Evolutionary conservation across 2,113 vertebrate genomes (phyloP).

Genomic region (Dunckerocampus dactyliophorus): DNA sequence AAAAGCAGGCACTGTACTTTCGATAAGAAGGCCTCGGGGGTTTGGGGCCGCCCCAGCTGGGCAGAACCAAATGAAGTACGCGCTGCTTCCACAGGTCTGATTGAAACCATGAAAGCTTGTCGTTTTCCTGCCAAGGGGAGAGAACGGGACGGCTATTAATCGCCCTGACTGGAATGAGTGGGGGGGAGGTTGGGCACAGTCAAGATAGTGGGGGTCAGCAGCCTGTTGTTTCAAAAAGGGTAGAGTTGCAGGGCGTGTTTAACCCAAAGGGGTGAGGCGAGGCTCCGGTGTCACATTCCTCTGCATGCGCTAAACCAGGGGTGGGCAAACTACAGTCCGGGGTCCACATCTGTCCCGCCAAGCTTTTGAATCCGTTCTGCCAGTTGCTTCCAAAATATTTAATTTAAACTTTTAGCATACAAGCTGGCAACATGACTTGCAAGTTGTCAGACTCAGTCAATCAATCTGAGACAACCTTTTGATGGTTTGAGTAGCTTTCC

Average conservation of each 20-base stretch:
- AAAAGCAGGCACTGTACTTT: conserved; percentile 30
- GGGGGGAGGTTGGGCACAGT: conserved; percentile 14
- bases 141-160: conserved; percentile 56
- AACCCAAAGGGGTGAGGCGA: conserved; percentile 41
- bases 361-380: no score
- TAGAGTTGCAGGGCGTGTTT: conserved; percentile 61
- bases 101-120: conserved; percentile 55
- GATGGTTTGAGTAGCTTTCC: no score
- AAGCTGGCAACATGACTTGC: no score
- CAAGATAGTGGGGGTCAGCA: conserved; percentile 51
- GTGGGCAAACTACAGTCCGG: no score
- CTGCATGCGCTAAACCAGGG: conserved; percentile 7
- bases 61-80: conserved; percentile 26
- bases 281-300: conserved; percentile 60
- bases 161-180: conserved; percentile 44
- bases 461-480: no score
- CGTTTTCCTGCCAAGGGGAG: conserved; percentile 41
- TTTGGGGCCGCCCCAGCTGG: conserved; percentile 37
- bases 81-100: conserved; percentile 30
- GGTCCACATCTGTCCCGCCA: no score
- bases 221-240: conserved; percentile 63
- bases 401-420: no score
- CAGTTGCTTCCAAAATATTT: no score
- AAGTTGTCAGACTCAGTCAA: no score
- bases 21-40: conserved; percentile 44